A percentile compares a stretch with the other conserved stretches of the same genome.
Conservation (phyloP, 2,113 vertebrate genomes). For the Rynchops niger region DNA sequence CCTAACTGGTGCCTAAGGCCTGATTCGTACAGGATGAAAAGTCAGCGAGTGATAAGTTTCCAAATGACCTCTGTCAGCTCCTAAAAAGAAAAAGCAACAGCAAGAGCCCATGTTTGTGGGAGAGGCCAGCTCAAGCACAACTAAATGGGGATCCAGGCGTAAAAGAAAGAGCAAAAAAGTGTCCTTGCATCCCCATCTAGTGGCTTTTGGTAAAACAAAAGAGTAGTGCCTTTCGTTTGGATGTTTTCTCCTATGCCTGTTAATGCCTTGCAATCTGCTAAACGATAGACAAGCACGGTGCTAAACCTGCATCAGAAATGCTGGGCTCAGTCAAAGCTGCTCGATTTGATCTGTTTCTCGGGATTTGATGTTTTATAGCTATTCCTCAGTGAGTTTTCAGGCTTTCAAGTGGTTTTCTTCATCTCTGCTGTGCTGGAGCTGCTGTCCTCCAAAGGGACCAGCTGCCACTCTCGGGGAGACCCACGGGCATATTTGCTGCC, state of each 20-base stretch:
- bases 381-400: background rate
- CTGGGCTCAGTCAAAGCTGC: background rate
- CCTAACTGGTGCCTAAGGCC: background rate
- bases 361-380: background rate
- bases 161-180: background rate
- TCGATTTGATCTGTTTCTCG: background rate
- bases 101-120: background rate
- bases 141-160: rapidly evolving
- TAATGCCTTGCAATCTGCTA: background rate
- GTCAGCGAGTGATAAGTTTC: background rate
- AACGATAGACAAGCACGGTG: rapidly evolving
- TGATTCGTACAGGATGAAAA: background rate
- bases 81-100: background rate
- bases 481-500: rapidly evolving
- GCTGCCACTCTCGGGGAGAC: rapidly evolving
- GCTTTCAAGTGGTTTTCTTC: background rate
- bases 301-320: background rate
- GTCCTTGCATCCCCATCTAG: conserved; percentile 59
- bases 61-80: background rate
- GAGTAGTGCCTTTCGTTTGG: too few relatives aligned
- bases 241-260: rapidly evolving
- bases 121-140: background rate
- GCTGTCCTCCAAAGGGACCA: background rate
- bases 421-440: background rate
- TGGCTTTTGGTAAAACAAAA: background rate